Evolutionary conservation across 2,797 vertebrate genomes (phyloP).

Genomic region (Potorous gilbertii): DNA sequence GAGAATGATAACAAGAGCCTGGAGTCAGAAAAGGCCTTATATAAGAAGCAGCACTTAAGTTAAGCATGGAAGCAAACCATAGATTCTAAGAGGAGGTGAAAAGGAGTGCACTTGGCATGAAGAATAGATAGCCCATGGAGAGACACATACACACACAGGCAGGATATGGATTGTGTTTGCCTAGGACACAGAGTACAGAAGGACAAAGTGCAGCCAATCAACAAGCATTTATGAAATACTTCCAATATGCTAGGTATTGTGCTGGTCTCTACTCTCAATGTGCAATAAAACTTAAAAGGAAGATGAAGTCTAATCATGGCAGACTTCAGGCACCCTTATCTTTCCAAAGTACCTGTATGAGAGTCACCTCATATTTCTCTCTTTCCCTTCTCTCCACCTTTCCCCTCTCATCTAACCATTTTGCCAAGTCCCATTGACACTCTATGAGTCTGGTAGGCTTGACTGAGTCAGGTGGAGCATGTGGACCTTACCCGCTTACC

Average conservation of each 20-base stretch:
- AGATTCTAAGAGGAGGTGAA: background rate
- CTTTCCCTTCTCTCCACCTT: background rate
- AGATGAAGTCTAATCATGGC: background rate
- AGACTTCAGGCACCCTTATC: background rate
- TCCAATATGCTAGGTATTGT: background rate
- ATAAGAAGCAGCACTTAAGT: background rate
- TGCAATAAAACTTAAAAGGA: background rate
- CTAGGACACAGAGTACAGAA: background rate
- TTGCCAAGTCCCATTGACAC: background rate
- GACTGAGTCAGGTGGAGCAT: background rate
- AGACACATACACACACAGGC: background rate
- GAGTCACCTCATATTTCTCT: background rate
- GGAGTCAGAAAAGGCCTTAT: background rate
- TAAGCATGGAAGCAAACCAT: background rate
- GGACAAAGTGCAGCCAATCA: background rate
- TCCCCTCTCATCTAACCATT: background rate
- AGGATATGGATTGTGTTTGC: background rate
- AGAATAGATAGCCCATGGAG: background rate
- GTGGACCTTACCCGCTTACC: background rate
- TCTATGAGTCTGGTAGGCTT: background rate
- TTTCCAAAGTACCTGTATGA: background rate
- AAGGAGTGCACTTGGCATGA: background rate
- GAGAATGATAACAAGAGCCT: background rate
- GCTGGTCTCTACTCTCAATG: background rate
- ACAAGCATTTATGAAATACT: background rate